phyloP scores from a whole-genome alignment of 2,888 invertebrate species.

The Petrolisthes cinctipes region DNA sequence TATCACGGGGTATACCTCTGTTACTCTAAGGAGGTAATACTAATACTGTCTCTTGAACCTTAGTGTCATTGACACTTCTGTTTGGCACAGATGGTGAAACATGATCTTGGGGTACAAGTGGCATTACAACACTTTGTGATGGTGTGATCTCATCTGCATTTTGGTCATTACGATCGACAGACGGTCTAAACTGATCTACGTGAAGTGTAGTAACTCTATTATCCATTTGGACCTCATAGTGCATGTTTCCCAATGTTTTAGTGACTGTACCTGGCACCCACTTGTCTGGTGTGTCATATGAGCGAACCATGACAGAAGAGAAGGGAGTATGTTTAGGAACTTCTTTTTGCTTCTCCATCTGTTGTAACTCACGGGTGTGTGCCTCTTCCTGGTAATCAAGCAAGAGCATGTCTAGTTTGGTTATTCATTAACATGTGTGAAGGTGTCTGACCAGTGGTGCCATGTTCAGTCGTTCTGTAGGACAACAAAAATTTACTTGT shows the following conservation, averaged over 20 bases:
- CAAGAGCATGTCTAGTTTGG: slow-evolving; percentile 14
- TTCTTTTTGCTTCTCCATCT: not conserved
- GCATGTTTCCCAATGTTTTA: not conserved
- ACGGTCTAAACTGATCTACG: slow-evolving; percentile 5
- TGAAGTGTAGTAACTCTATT: not conserved
- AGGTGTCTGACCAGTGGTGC: not conserved
- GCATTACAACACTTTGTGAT: too few species aligned
- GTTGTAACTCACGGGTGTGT: slow-evolving; percentile 11
- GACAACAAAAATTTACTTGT: slow-evolving; percentile 4
- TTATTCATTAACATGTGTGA: slow-evolving; percentile 20
- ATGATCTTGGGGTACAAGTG: too few species aligned
- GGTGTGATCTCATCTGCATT: too few species aligned
- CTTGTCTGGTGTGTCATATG: not conserved
- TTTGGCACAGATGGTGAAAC: too few species aligned
- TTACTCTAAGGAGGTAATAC: too few species aligned
- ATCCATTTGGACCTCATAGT: not conserved
- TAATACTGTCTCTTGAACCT: too few species aligned
- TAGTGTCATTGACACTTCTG: too few species aligned
- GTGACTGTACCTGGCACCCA: not conserved
- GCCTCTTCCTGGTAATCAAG: not conserved
- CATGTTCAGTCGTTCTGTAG: slow-evolving; percentile 22
- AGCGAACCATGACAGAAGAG: not conserved
- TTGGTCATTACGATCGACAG: too few species aligned
- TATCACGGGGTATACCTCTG: too few species aligned
- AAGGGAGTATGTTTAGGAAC: not conserved